Evolutionary conservation across 2,888 invertebrate genomes (phyloP), one percentile per base, ranked within the genome.

Genomic region (Melinopterus prodromus): DNA sequence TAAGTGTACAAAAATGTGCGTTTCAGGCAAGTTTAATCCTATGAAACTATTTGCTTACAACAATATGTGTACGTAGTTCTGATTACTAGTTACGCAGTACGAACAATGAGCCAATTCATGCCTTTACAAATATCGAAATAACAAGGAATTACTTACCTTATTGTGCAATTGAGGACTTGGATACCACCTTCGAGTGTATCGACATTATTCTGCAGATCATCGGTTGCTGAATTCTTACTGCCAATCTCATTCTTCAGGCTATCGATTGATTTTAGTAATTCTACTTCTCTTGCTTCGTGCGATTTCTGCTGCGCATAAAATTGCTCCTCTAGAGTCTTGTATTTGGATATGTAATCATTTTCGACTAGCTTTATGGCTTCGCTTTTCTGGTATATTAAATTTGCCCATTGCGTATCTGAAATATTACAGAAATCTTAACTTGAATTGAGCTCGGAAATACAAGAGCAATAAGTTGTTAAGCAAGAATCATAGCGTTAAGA

Each of bases 331-430:
- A 90, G 83, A 38, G 88, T 88, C 83, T 89, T 89, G 81, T 90
- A 88, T 86, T 90, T 90, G 0, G 91, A 90, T 9, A 91, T 88
- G 85, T 93, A 93, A 84, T 93, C 92, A 78, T 91, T 89, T 89
- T 93, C 93, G 88, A 93, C 91, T 72, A 92, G 87, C 78, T 91
- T 88, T 12, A 93, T 89, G 71, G 93, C 93, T 84, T 89, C 91
- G 86, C 92, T 92, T 85, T 93, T 93, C 86, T 93, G 93, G 77
- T 90, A 88, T 87, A 92, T 92, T 82, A 93, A 91, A 84, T 91
- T 91, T 81, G 92, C 92, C 93, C 93, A 93, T 87, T 93, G 93
- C 5, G 92, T 90, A 83, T 93, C 93, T 93, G 88, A 69, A 82
- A 89, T 86, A 79, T 70, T 16, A 14, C 69, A 16, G 9, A 53